Evolutionary conservation across 2,113 vertebrate species (phyloP), one percentile per base, ranked within the genome.

Genomic region (Puma concolor): DNA sequence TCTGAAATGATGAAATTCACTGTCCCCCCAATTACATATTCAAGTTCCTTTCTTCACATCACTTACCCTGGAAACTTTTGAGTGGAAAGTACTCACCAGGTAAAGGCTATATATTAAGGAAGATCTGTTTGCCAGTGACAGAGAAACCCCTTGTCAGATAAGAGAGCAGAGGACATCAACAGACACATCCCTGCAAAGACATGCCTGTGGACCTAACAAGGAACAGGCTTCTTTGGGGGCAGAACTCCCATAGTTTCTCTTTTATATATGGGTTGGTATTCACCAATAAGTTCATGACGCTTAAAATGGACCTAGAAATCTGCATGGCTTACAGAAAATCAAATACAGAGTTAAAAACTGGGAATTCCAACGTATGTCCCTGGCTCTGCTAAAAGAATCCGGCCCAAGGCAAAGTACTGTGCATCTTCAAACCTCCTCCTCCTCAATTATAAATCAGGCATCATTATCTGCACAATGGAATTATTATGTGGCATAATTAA

Each of bases 401-500:
- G 38, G 9, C 54, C 79, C 38, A 38, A 54, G 67, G 81, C 63
- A 79, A 83, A 33, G 21, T 9, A 33, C 17, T 25, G 10, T 36
- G 60, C 44, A 79, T 90, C 69, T 87, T 96, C 29, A 44, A 60
- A 87, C 54, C 60, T 19, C 44, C 60, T 2, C 12, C n/a, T 63
- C 27, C 44, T 48, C 31, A 7, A 31, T 29, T n/a, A 25, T n/a
- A 48, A 89, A 60, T 41, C 14, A 0, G 67, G 77, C 23, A 11
- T 91, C 25, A 15, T 77, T n/a, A 86, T 31, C 44, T 33, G 16
- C 50, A 36, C n/a, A 11, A 16, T 19, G 54, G 31, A 85, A 54
- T 0, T n/a, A 25, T 9, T 72, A 4, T 0, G 4, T 79, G 31
- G 5, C 48, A 38, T 2, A 41, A 54, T 36, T 50, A 74, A 69